Evolutionary conservation across 2,888 invertebrate species (phyloP).

Genomic region (Agriopis leucophaearia): DNA sequence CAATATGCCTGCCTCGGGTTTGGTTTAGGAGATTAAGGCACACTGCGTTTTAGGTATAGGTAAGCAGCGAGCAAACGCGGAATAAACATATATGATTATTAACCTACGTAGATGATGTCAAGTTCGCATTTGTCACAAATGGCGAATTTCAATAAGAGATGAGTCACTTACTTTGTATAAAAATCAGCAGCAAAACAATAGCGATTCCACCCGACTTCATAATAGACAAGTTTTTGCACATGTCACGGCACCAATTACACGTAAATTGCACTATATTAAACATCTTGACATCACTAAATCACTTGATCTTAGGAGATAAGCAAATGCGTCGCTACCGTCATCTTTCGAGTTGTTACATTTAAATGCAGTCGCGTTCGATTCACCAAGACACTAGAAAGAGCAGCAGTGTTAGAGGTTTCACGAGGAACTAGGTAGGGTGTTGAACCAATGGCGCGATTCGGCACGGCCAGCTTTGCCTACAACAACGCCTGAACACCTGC

Average conservation of each 20-base stretch:
- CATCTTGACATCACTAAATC: slow-evolving; percentile 1
- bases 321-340: slow-evolving; percentile 6
- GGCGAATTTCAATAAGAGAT: slow-evolving; percentile 23
- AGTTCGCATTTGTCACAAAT: slow-evolving; percentile 4
- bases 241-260: slow-evolving; percentile 39
- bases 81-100: neutral
- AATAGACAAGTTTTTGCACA: slow-evolving; percentile 51
- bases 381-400: slow-evolving; percentile 24
- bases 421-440: slow-evolving; percentile 45
- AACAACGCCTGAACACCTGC: slow-evolving; percentile 61
- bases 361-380: slow-evolving; percentile 26
- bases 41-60: too few species aligned
- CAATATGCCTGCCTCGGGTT: too few species aligned
- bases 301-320: slow-evolving; percentile 8
- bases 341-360: slow-evolving; percentile 24
- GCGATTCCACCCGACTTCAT: slow-evolving; percentile 61
- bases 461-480: slow-evolving; percentile 48
- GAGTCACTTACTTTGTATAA: slow-evolving; percentile 63
- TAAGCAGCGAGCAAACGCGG: too few species aligned
- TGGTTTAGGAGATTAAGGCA: too few species aligned
- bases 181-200: slow-evolving; percentile 52
- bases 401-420: slow-evolving; percentile 20
- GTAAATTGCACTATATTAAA: slow-evolving; percentile 30
- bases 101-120: slow-evolving; percentile 2
- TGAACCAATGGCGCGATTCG: slow-evolving; percentile 57